Evolutionary conservation across 2,797 vertebrate species (phyloP), one percentile per base, ranked within the genome.

Genomic region (Amniataba percoides): DNA sequence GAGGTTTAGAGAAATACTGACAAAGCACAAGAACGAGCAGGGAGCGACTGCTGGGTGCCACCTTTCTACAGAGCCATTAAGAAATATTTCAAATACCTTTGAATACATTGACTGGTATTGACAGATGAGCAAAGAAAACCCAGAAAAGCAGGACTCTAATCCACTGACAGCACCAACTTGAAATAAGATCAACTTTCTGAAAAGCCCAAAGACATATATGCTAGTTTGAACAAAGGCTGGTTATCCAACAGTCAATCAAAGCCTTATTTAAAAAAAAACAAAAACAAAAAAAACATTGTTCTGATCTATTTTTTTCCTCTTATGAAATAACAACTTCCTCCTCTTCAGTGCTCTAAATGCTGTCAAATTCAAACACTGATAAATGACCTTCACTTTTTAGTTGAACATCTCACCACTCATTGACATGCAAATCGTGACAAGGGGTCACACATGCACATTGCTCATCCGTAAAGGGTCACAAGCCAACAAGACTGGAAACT

Each of bases 1-100:
- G 88, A 86, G 82, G 70, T 86, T 90, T 84, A 82, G 82, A 78
- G 77, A 77, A 88, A 85, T 65, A 74, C 82, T 81, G 82, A 81
- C 85, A 90, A 86, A 74, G 82, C 84, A 63, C 34, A 57, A 77
- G 74, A 78, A 65, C 23, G 65, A 84, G 69, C 52, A 10, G 62
- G 56, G 78, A 84, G 65, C 14, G 43, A 83, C 87, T 74, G 86
- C 87, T 81, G 90, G 64, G 80, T 61, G 85, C 68, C 58, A 58
- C 74, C 56, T 76, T 59, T 85, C 75, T 82, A 5, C 72, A 57
- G 43, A 83, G 64, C 80, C 81, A 84, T 87, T 83, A 83, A 71
- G 77, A 63, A 83, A 83, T 84, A 85, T 76, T 86, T 87, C 10
- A 10, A 85, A 90, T 88, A 83, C 72, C 59, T 88, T 59, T 59